Conservation (phyloP, 2,113 vertebrate species). For the Pantherophis guttatus region DNA sequence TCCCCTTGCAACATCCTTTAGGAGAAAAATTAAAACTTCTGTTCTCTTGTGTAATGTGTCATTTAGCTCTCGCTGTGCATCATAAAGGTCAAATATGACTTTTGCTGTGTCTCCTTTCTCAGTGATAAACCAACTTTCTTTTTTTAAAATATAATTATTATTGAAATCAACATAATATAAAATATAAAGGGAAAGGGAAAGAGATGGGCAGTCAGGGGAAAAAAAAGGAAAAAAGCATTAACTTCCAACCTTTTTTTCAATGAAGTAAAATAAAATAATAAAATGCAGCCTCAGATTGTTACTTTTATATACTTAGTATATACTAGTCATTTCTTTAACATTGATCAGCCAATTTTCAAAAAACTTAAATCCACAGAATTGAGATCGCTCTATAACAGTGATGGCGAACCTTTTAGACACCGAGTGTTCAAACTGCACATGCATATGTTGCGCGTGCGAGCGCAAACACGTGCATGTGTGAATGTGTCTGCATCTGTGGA, state of each 20-base stretch:
- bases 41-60: neutral
- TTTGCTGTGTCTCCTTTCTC: neutral
- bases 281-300: too few species aligned
- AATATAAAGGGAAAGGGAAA: neutral
- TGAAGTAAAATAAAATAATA: too few species aligned
- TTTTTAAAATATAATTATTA: neutral
- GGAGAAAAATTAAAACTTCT: neutral
- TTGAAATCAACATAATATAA: neutral
- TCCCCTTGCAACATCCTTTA: neutral
- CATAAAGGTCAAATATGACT: accelerated
- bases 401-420: too few species aligned
- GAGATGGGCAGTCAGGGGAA: too few species aligned
- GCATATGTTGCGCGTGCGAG: too few species aligned
- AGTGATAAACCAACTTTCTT: neutral
- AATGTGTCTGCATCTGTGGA: too few species aligned
- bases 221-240: neutral
- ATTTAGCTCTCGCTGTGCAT: neutral
- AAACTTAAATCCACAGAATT: neutral
- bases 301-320: too few species aligned
- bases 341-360: neutral
- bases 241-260: too few species aligned
- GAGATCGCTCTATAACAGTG: neutral
- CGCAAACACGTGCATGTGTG: too few species aligned
- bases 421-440: too few species aligned
- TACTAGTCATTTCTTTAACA: too few species aligned